Evolutionary conservation across 2,888 invertebrate species (phyloP), one percentile per base, ranked within the genome.

Genomic region (Marasmarcha lunaedactyla): DNA sequence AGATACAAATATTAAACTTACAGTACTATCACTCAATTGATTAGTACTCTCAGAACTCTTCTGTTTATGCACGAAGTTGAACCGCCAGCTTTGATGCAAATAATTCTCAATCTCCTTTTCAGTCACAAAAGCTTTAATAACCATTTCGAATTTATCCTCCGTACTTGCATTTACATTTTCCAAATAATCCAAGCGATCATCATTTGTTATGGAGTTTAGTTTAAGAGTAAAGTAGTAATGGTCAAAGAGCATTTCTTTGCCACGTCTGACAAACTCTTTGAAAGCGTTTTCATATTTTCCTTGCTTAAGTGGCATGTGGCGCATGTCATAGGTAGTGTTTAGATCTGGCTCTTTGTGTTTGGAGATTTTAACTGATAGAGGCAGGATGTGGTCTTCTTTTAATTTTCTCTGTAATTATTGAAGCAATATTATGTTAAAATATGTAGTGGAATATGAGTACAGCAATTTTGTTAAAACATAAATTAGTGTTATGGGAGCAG

Each of bases 51-150:
- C n/a, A n/a, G n/a, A n/a, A n/a, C n/a, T n/a, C n/a, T n/a, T 51
- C 20, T 70, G 66, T 20, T 70, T 70, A 37, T 62, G 50, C 14
- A 79, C 55, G 50, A 61, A 65, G 45, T 74, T 71, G 47, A 71
- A 77, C 42, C 69, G 61, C 81, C 81, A 83, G 37, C 79, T 78
- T 34, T 74, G 76, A 47, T 68, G 68, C 37, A 79, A 49, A 44
- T 79, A 77, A 42, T 70, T 68, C 39, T 78, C 74, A 1, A 81
- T 57, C 42, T 83, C 79, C 3, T 78, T 76, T 46, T 73, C 69
- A 0, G 71, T 63, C 1, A 63, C 63, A 1, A 61, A 49, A 41
- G 58, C 60, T 35, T 63, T 67, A 1, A 76, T 59, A 1, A 72
- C 62, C 50, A 61, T 51, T 36, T 77, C 74, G 49, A 77, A 66